Conservation (phyloP, 1,140 invertebrate species). For the Drosophila pallidifrons region DNA sequence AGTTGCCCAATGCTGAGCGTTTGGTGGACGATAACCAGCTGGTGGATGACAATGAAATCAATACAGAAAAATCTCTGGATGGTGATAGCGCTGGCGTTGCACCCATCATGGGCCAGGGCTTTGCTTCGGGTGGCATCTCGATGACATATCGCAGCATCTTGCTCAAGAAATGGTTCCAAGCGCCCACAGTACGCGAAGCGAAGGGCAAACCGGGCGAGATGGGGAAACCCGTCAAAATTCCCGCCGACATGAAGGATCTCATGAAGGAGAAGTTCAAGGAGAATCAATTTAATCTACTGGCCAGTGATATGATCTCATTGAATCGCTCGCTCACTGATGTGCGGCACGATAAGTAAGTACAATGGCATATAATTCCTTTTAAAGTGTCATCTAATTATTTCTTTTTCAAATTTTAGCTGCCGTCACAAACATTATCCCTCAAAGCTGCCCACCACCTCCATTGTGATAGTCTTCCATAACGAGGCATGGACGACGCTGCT, state of each 20-base stretch:
- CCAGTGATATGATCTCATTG: slow-evolving; percentile 98
- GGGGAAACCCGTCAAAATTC: slow-evolving; percentile 95
- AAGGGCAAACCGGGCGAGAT: slow-evolving; percentile 93
- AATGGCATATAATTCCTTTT: not conserved
- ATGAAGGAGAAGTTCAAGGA: slow-evolving; percentile 98
- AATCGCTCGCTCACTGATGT: slow-evolving; percentile 98
- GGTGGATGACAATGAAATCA: slow-evolving; percentile 84
- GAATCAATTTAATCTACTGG: slow-evolving; percentile 99
- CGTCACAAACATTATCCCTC: slow-evolving; percentile 91
- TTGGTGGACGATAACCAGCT: slow-evolving; percentile 79
- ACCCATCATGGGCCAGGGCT: slow-evolving; percentile 67
- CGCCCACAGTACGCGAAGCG: slow-evolving; percentile 89
- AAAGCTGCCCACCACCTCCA: slow-evolving; percentile 94
- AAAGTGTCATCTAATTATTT: not conserved
- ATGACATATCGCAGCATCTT: slow-evolving; percentile 79
- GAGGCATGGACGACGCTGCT: slow-evolving; percentile 98
- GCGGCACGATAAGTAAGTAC: slow-evolving; percentile 93
- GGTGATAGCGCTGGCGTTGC: slow-evolving; percentile 56
- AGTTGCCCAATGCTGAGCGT: slow-evolving; percentile 77
- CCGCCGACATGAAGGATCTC: slow-evolving; percentile 92
- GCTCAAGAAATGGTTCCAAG: slow-evolving; percentile 90
- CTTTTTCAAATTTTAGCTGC: slow-evolving; percentile 87
- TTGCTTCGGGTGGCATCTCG: slow-evolving; percentile 75
- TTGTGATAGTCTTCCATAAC: slow-evolving; percentile 99
- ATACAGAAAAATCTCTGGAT: slow-evolving; percentile 82